Conservation (phyloP, 2,797 vertebrate genomes). For the Momotus momota region DNA sequence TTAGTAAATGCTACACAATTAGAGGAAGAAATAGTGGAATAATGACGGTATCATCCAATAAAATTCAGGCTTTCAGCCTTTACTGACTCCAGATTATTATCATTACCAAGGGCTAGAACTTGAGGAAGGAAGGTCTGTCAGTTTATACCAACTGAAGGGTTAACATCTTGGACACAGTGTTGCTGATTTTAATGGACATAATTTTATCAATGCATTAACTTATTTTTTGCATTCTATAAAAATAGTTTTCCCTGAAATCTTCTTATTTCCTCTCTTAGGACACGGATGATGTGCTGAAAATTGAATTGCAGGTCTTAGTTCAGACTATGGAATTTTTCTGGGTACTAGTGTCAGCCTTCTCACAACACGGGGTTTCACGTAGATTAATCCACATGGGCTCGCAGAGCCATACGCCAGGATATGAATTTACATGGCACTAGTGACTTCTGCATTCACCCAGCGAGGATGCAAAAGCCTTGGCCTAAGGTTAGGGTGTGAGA, state of each 20-base stretch:
- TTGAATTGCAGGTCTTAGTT: not conserved
- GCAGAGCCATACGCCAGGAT: not conserved
- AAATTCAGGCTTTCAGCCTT: not conserved
- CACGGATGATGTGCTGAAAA: not conserved
- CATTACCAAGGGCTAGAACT: not conserved
- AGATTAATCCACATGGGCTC: not conserved
- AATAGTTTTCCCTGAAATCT: not conserved
- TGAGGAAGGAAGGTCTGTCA: not conserved
- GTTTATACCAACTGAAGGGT: not conserved
- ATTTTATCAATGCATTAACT: not conserved
- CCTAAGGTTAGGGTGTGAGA: not conserved
- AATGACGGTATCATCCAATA: not conserved
- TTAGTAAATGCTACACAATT: not conserved
- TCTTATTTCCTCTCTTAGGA: not conserved
- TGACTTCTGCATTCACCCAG: not conserved
- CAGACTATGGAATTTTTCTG: not conserved
- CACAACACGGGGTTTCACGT: not conserved
- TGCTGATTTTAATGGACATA: not conserved
- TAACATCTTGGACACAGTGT: not conserved
- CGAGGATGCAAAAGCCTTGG: not conserved
- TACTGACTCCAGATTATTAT: not conserved
- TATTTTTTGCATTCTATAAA: not conserved
- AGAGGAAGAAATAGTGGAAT: not conserved
- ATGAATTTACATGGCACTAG: not conserved
- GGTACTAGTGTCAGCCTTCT: not conserved